Evolutionary conservation across 1,140 invertebrate genomes (phyloP), one percentile per base, ranked within the genome.

Genomic region (Bemisia tabaci): DNA sequence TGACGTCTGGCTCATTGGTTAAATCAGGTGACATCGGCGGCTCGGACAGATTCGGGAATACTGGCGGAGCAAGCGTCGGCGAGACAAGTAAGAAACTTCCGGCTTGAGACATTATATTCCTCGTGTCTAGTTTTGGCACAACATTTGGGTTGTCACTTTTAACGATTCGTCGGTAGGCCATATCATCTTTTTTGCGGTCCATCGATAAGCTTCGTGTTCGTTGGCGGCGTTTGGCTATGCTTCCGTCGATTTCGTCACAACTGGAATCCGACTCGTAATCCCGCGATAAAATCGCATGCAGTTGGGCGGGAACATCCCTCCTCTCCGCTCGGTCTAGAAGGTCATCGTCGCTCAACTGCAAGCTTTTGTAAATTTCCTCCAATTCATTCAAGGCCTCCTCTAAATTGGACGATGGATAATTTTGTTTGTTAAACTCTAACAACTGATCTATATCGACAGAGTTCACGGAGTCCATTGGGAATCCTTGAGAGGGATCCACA

Each of bases 321-420:
- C 87, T 81, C 74, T 92, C 87, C 2, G 88, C 86, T 72, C 87
- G 78, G 70, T 92, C 90, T 22, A 91, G 72, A 22, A 91, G 77
- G 75, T 92, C 89, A 71, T 92, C 89, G 73, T 94, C 91, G 1
- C 85, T 87, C 22, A 93, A 78, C 21, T 85, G 83, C 23, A 94
- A 78, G 70, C 87, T 91, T 71, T 91, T 90, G 76, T 93, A 94
- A 73, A 95, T 93, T 21, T 88, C 87, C 79, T 95, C 92, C 27
- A 95, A 76, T 77, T 95, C 92, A 70, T 87, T 86, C 9, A 95
- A 78, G 60, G 91, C 91, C 71, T 94, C 90, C 74, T 94, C 91
- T 26, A 92, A 79, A 76, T 92, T 92, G 22, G 82, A 84, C 0
- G 88, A 88, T 72, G 84, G 64, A 1, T 63, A 66, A 12, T 58